phyloP scores from a whole-genome alignment of 2,888 invertebrate genomes.

The Platerodrilus igneus region DNA sequence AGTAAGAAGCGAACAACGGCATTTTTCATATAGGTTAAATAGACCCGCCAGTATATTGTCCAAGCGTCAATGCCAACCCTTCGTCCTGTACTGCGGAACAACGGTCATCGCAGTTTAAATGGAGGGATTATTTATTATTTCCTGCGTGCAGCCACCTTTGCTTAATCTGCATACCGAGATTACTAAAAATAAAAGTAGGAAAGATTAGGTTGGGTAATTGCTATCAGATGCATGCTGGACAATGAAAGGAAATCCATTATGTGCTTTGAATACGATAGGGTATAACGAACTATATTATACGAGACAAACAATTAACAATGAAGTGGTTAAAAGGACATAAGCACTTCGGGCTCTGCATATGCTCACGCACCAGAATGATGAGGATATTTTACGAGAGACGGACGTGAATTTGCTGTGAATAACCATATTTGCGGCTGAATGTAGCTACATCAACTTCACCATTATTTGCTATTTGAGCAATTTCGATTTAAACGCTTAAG shows the following conservation, averaged over 20 bases:
- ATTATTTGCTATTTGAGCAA: too few relatives aligned
- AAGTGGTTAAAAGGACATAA: conserved; percentile 22
- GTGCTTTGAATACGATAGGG: conserved; percentile 30
- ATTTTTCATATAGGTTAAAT: too few relatives aligned
- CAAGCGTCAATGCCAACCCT: conserved; percentile 30
- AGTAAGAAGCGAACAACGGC: too few relatives aligned
- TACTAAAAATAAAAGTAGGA: conserved; percentile 36
- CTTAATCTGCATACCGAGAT: conserved; percentile 36
- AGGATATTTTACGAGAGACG: conserved; percentile 8
- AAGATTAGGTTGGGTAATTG: conserved; percentile 35
- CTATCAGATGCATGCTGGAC: conserved; percentile 35
- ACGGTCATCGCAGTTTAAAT: conserved; percentile 31
- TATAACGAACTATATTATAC: conserved; percentile 33
- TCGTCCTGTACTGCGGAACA: conserved; percentile 27
- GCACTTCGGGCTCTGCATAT: conserved; percentile 20
- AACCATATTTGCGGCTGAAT: conserved; percentile 4
- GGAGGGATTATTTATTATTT: conserved; percentile 38
- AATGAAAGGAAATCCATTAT: conserved; percentile 37
- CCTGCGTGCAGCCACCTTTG: conserved; percentile 36
- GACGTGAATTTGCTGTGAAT: conserved; percentile 10
- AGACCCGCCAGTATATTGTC: conserved; percentile 25
- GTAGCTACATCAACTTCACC: too few relatives aligned
- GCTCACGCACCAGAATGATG: conserved; percentile 7
- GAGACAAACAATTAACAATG: conserved; percentile 31
- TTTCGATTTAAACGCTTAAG: too few relatives aligned